phyloP scores from a whole-genome alignment of 2,888 invertebrate species.

The Sympetrum striolatum region DNA sequence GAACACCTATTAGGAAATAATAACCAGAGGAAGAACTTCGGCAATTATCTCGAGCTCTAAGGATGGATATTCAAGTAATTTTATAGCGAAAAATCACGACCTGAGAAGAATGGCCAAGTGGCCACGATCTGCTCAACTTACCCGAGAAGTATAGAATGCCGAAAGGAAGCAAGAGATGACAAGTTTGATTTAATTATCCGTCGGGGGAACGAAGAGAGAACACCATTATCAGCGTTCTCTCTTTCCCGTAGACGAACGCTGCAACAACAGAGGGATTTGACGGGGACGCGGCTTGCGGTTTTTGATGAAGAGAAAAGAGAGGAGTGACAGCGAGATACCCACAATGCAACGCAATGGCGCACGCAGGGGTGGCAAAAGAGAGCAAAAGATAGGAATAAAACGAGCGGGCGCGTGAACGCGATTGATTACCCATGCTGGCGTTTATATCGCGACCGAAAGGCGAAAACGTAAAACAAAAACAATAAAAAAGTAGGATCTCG shows the following conservation, averaged over 20 bases:
- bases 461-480: constrained; percentile 55
- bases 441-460: constrained; percentile 50
- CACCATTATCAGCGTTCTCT: no score
- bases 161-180: not conserved
- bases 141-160: not conserved
- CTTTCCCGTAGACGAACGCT: not conserved
- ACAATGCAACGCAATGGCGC: constrained; percentile 19
- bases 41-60: no score
- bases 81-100: no score
- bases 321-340: not conserved
- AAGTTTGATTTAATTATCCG: not conserved
- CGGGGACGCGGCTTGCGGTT: not conserved
- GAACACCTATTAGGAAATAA: no score
- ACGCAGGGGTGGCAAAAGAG: not conserved
- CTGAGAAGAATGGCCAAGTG: no score
- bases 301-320: not conserved
- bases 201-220: not conserved
- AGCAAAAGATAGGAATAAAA: not conserved
- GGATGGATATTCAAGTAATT: no score
- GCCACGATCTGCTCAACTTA: no score
- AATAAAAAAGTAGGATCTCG: constrained; percentile 52
- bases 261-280: not conserved
- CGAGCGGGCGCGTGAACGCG: constrained; percentile 49
- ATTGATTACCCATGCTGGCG: constrained; percentile 17
- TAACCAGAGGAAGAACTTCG: no score